phyloP scores from a whole-genome alignment of 2,888 invertebrate species.

The Polietes domitor region DNA sequence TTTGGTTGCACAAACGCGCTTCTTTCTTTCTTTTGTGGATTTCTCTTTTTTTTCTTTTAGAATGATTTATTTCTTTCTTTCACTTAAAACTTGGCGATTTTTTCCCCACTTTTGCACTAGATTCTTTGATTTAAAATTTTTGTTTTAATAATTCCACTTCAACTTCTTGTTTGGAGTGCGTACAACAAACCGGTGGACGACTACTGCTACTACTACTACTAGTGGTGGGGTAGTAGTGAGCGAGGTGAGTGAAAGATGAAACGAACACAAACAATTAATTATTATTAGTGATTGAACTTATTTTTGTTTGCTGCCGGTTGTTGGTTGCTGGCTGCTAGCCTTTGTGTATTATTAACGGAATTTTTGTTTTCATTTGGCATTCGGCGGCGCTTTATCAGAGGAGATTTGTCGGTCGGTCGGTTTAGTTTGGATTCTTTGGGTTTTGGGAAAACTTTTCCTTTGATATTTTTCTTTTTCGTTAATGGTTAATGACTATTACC shows the following conservation, averaged over 20 bases:
- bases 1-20: not conserved
- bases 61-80: not conserved
- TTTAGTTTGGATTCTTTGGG: not conserved
- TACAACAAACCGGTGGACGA: too few relatives aligned
- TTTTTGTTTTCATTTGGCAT: not conserved
- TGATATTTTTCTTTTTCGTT: not conserved
- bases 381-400: not conserved
- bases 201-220: not conserved
- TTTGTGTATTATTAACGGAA: not conserved
- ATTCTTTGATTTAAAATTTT: conserved; percentile 8
- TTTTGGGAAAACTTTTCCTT: not conserved
- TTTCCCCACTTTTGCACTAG: not conserved
- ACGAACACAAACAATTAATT: not conserved
- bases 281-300: not conserved
- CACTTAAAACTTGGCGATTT: not conserved
- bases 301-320: not conserved
- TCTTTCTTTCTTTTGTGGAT: not conserved
- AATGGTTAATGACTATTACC: not conserved
- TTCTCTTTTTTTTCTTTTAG: not conserved
- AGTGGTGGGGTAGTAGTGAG: not conserved
- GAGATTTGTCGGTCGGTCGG: not conserved
- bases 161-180: not conserved
- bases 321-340: not conserved
- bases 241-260: not conserved
- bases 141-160: not conserved